A percentile compares a stretch with the other conserved stretches of the same genome.
phyloP scores from a whole-genome alignment of 2,888 invertebrate species.

The Galerucella pusilla region DNA sequence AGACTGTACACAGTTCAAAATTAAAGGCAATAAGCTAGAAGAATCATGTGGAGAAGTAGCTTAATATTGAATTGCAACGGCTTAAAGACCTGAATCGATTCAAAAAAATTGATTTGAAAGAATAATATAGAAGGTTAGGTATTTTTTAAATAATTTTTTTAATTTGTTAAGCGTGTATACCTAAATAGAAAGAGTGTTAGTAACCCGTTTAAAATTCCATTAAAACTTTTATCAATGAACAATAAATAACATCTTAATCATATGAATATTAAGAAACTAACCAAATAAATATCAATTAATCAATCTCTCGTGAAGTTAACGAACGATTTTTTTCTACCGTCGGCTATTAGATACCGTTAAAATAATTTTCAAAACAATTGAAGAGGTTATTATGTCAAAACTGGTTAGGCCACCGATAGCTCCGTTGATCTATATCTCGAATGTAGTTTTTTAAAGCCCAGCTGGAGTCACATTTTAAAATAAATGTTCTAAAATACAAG shows the following conservation, averaged over 20 bases:
- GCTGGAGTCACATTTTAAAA: slow-evolving; percentile 10
- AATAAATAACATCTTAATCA: slow-evolving; percentile 11
- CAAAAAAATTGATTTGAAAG: too few relatives aligned
- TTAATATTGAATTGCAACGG: too few relatives aligned
- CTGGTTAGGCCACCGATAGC: slow-evolving; percentile 42
- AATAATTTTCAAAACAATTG: slow-evolving; percentile 38
- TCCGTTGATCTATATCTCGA: slow-evolving; percentile 7
- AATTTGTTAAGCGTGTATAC: too few relatives aligned
- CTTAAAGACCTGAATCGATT: too few relatives aligned
- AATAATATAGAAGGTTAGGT: too few relatives aligned
- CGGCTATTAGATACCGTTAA: slow-evolving; percentile 16
- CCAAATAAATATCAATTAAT: slow-evolving; percentile 15
- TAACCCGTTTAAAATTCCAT: too few relatives aligned
- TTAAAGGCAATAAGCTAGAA: too few relatives aligned
- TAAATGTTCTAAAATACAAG: background rate
- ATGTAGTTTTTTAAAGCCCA: background rate
- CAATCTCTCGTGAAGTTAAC: slow-evolving; percentile 1
- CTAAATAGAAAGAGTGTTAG: too few relatives aligned
- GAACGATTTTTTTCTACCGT: slow-evolving; percentile 16
- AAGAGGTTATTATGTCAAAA: slow-evolving; percentile 49
- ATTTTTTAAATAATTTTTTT: too few relatives aligned
- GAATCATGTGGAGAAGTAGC: too few relatives aligned
- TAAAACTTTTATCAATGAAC: background rate
- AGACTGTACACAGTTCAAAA: too few relatives aligned
- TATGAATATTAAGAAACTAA: slow-evolving; percentile 8